Evolutionary conservation across 2,888 invertebrate genomes (phyloP).

Genomic region (Trileptium ribeirensis): DNA sequence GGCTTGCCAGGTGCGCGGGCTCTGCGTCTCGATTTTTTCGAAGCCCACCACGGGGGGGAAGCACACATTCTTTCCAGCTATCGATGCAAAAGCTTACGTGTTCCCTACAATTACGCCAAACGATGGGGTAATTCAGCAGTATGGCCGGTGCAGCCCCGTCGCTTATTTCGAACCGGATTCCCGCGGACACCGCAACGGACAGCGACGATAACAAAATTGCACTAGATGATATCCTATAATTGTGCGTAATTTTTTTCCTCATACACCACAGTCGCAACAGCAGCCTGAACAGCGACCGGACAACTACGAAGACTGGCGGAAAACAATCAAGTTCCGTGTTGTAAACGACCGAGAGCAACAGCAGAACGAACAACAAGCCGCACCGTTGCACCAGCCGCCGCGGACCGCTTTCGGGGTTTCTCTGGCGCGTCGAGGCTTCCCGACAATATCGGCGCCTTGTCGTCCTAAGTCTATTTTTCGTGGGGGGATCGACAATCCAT

Average conservation of each 20-base stretch:
- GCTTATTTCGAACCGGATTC: background rate
- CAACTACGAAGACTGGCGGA: background rate
- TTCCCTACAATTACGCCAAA: constrained; percentile 41
- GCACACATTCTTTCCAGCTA: constrained; percentile 57
- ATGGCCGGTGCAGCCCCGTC: background rate
- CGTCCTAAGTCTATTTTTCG: constrained; percentile 80
- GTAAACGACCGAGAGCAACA: background rate
- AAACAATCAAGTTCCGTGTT: background rate
- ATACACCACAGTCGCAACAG: background rate
- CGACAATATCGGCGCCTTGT: constrained; percentile 86
- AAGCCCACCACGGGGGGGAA: constrained; percentile 96
- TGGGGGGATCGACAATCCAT: constrained; percentile 70
- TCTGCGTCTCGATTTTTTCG: constrained; percentile 77
- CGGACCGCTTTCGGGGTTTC: constrained; percentile 81
- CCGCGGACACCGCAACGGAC: no score
- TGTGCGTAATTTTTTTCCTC: background rate
- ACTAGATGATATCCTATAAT: background rate
- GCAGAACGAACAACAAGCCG: background rate
- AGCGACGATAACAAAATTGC: no score
- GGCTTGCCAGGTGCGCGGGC: constrained; percentile 89
- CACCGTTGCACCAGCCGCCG: constrained; percentile 57
- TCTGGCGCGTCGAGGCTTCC: constrained; percentile 87
- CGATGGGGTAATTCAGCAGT: background rate
- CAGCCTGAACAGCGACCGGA: background rate
- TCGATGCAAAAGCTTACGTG: background rate